Percentiles rank a stretch among this genome's conserved stretches.
These are phyloP conservation scores for Schlechtendalia chinensis DNA, from an alignment of 1,140 invertebrate species.

Conservation along the genomic window DNA sequence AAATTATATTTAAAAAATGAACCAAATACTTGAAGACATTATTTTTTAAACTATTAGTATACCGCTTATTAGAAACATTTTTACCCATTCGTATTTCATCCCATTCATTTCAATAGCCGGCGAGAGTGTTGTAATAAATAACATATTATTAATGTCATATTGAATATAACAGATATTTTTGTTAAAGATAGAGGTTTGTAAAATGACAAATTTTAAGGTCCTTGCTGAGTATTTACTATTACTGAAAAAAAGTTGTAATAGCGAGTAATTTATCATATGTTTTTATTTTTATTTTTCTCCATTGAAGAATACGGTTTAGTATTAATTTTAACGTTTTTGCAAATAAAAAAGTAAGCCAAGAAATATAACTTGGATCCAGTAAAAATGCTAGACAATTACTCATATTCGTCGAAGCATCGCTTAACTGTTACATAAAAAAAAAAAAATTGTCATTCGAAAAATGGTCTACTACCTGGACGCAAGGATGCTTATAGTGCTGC, in stretches of 20 bases:
- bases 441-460: conserved; percentile 12
- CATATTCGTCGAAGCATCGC: conserved; percentile 23
- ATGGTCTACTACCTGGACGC: not conserved
- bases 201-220: not conserved
- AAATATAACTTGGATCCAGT: conserved; percentile 8
- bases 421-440: conserved; percentile 2
- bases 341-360: not conserved
- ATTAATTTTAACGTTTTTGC: conserved; percentile 24
- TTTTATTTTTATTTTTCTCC: not conserved
- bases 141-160: not conserved
- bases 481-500: not conserved
- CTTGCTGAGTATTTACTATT: not conserved
- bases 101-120: no score
- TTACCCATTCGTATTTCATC: not conserved
- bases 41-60: not conserved
- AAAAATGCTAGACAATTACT: conserved; percentile 22
- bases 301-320: conserved; percentile 3
- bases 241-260: not conserved
- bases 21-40: not conserved
- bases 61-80: not conserved
- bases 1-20: not conserved
- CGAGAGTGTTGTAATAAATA: not conserved
- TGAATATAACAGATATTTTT: not conserved
- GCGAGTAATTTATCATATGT: conserved; percentile 7
- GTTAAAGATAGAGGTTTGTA: not conserved